phyloP scores from a whole-genome alignment of 2,888 invertebrate genomes.

The Synanthedon myopaeformis region DNA sequence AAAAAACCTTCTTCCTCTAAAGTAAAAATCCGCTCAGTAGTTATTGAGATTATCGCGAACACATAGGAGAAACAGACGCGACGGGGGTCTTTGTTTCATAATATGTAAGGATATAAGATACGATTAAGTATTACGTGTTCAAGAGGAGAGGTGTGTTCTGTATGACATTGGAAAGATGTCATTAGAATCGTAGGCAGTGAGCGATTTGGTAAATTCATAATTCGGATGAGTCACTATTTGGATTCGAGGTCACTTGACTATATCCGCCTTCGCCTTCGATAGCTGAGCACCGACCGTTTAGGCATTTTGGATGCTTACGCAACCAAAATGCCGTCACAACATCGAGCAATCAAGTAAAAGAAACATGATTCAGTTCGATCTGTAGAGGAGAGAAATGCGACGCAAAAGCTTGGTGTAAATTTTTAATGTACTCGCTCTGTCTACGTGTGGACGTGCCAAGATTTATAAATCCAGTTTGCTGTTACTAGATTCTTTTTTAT shows the following conservation, averaged over 20 bases:
- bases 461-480: background rate
- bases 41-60: no score
- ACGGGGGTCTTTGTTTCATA: no score
- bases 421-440: background rate
- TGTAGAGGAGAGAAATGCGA: background rate
- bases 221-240: constrained; percentile 39
- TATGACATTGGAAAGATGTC: background rate
- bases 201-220: constrained; percentile 20
- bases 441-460: background rate
- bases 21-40: no score
- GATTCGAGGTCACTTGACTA: constrained; percentile 33
- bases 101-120: no score
- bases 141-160: background rate
- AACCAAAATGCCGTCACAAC: constrained; percentile 7
- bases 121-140: no score
- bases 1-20: no score
- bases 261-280: constrained; percentile 10
- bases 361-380: background rate
- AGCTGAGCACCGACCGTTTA: constrained; percentile 15
- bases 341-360: background rate
- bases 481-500: background rate
- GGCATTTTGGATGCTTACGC: constrained; percentile 21
- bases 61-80: no score
- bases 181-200: constrained; percentile 22
- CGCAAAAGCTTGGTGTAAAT: background rate